Evolutionary conservation across 2,113 vertebrate species (phyloP).

Genomic region (Notechis scutatus): DNA sequence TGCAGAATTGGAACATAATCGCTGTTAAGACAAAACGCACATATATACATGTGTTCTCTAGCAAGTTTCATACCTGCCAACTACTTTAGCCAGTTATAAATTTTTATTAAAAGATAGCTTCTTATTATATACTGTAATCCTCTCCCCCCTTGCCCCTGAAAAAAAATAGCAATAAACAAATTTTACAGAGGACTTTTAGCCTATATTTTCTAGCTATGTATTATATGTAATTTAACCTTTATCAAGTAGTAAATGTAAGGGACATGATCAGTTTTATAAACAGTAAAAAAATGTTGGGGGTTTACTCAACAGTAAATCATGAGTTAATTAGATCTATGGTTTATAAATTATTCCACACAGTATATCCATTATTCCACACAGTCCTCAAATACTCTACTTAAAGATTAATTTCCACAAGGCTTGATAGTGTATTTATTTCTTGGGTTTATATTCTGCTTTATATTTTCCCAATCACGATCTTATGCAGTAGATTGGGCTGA

Average conservation of each 20-base stretch:
- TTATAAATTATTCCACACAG: neutral
- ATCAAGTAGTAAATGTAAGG: neutral
- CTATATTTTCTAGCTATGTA: neutral
- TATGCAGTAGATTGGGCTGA: neutral
- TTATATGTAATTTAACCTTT: neutral
- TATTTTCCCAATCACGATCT: neutral
- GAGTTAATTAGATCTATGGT: neutral
- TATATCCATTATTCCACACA: neutral
- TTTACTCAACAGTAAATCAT: neutral
- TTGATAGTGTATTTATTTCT: neutral
- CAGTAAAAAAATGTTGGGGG: neutral
- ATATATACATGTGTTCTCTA: neutral
- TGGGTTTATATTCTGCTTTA: neutral
- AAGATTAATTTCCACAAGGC: neutral
- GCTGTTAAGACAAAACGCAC: neutral
- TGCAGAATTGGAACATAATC: neutral
- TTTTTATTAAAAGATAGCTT: neutral
- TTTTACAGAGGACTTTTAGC: neutral
- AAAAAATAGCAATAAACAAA: neutral
- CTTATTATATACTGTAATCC: neutral
- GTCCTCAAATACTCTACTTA: neutral
- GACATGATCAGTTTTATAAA: neutral
- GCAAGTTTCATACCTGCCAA: neutral
- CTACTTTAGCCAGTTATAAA: neutral
- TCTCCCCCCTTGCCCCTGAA: neutral